Evolutionary conservation across 2,888 invertebrate species (phyloP).

Genomic region (Salpingus planirostris): DNA sequence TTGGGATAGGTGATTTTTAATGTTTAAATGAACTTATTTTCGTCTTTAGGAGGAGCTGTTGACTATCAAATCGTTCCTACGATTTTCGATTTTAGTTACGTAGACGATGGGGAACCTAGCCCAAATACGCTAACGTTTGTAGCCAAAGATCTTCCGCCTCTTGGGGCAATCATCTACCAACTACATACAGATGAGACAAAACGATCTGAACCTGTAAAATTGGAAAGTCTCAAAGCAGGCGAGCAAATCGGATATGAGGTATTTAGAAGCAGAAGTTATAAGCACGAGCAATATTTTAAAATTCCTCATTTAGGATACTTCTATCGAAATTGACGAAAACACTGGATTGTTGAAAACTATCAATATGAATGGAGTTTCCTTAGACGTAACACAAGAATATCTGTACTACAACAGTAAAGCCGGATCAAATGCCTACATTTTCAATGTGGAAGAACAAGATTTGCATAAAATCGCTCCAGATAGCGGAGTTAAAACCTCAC

Average conservation of each 20-base stretch:
- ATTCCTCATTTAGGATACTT: constrained; percentile 13
- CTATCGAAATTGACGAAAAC: constrained; percentile 45
- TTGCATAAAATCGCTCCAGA: constrained; percentile 20
- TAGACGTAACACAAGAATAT: constrained; percentile 52
- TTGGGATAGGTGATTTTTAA: neutral
- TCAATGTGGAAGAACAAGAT: constrained; percentile 49
- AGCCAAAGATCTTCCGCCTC: constrained; percentile 13
- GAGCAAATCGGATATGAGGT: neutral
- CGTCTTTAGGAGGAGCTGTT: constrained; percentile 8
- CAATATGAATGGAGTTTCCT: constrained; percentile 38
- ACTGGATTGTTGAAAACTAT: constrained; percentile 49
- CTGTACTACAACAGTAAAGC: constrained; percentile 59
- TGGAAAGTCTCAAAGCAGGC: neutral
- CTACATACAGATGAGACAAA: constrained; percentile 31
- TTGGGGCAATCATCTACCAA: constrained; percentile 15
- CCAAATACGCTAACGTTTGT: constrained; percentile 9
- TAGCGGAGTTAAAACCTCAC: constrained; percentile 4
- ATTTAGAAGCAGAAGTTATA: neutral
- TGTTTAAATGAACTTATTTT: neutral
- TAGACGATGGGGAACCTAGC: constrained; percentile 7
- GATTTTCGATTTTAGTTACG: constrained; percentile 14
- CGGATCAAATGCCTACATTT: constrained; percentile 90
- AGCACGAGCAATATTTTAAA: neutral
- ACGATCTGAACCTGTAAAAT: constrained; percentile 21
- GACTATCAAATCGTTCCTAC: constrained; percentile 15